Evolutionary conservation across 2,113 vertebrate genomes (phyloP).

Genomic region (Noctilio leporinus): DNA sequence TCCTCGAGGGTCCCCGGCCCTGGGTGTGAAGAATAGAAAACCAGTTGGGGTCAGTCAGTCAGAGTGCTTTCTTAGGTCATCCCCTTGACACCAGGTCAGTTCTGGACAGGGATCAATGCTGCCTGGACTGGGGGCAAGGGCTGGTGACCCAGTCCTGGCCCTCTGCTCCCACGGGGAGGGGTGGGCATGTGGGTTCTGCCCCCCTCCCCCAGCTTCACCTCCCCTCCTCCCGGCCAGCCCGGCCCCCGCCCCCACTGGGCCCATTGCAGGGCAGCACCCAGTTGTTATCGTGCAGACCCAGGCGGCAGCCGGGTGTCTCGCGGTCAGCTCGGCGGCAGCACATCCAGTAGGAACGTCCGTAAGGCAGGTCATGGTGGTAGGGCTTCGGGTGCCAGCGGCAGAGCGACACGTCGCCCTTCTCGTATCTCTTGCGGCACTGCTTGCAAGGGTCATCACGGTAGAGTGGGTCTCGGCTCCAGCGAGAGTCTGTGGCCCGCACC

Average conservation of each 20-base stretch:
- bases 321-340: slow-evolving; percentile 92
- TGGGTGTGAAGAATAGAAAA: slow-evolving; percentile 54
- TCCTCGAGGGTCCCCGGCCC: slow-evolving; percentile 31
- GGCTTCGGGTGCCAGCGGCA: slow-evolving; percentile 99
- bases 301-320: slow-evolving; percentile 90
- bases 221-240: slow-evolving; percentile 84
- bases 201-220: slow-evolving; percentile 77
- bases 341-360: slow-evolving; percentile 99
- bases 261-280: slow-evolving; percentile 90
- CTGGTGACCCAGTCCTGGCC: slow-evolving; percentile 8
- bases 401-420: slow-evolving; percentile 92
- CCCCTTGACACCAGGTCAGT: background rate
- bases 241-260: slow-evolving; percentile 75
- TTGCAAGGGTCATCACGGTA: slow-evolving; percentile 97
- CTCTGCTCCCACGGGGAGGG: background rate
- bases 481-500: slow-evolving; percentile 89
- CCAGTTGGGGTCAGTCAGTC: background rate
- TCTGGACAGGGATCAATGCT: background rate
- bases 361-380: slow-evolving; percentile 99
- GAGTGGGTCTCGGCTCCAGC: slow-evolving; percentile 92
- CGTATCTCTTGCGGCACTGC: slow-evolving; percentile 92
- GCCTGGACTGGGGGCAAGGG: background rate
- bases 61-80: background rate
- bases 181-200: background rate
- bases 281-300: slow-evolving; percentile 95